Evolutionary conservation across 2,888 invertebrate species (phyloP).

Genomic region (Limenitis camilla): DNA sequence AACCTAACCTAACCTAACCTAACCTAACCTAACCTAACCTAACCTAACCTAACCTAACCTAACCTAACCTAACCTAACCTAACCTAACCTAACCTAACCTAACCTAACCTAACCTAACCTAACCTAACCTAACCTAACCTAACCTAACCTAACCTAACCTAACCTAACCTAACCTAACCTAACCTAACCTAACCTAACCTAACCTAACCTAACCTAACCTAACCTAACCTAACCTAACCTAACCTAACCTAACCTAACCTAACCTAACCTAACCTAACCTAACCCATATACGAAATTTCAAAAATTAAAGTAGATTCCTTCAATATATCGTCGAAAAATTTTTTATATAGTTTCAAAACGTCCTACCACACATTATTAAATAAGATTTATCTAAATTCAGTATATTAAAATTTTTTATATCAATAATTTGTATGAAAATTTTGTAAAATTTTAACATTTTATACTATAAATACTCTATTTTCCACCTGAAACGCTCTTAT

Average conservation of each 20-base stretch:
- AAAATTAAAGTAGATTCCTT: no score
- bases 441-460: no score
- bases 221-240: constrained; percentile 7
- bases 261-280: constrained; percentile 14
- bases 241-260: constrained; percentile 14
- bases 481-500: no score
- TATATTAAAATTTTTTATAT: no score
- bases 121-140: background rate
- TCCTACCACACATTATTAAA: no score
- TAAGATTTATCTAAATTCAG: no score
- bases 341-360: no score
- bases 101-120: background rate
- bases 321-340: no score
- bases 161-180: background rate
- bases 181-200: constrained; percentile 3
- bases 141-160: background rate
- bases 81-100: background rate
- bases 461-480: no score
- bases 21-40: background rate
- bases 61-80: background rate
- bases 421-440: no score
- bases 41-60: background rate
- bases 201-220: constrained; percentile 7
- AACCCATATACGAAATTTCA: no score
- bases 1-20: background rate